These are phyloP conservation scores for Myrmecobius fasciatus DNA, from an alignment of 2,113 vertebrate species.

Conservation along the genomic window DNA sequence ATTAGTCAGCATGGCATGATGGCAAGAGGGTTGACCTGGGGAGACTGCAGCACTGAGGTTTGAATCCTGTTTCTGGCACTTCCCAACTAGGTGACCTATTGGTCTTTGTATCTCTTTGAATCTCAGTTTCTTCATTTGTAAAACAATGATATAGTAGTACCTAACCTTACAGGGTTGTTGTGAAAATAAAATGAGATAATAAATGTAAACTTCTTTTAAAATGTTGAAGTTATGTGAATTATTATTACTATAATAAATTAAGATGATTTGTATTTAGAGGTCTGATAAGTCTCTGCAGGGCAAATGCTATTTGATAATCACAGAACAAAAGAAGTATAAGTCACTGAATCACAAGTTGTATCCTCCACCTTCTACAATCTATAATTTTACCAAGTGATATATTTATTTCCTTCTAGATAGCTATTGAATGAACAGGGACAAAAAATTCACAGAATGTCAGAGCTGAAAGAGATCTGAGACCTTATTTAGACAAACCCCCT, in stretches of 20 bases:
- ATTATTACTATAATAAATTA: not conserved
- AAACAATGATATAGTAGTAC: not conserved
- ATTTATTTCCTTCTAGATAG: not conserved
- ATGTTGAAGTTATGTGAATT: not conserved
- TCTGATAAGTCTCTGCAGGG: not conserved
- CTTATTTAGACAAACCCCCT: not conserved
- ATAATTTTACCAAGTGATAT: not conserved
- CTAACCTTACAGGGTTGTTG: not conserved
- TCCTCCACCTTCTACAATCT: not conserved
- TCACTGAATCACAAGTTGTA: not conserved
- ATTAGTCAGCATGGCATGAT: not conserved
- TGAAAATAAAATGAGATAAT: not conserved
- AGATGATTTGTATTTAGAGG: not conserved
- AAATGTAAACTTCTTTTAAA: not conserved
- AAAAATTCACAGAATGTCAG: not conserved
- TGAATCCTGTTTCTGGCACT: not conserved
- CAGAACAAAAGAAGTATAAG: not conserved
- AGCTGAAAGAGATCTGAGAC: not conserved
- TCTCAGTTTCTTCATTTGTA: not conserved
- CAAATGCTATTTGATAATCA: not conserved
- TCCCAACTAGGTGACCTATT: not conserved
- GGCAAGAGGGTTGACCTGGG: not conserved
- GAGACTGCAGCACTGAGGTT: not conserved
- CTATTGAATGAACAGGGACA: not conserved
- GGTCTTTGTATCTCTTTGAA: not conserved